A percentile compares a stretch with the other conserved stretches of the same genome.
These are phyloP conservation scores for Brachionus angularis DNA, from an alignment of 1,140 invertebrate genomes.

Conservation along the genomic window DNA sequence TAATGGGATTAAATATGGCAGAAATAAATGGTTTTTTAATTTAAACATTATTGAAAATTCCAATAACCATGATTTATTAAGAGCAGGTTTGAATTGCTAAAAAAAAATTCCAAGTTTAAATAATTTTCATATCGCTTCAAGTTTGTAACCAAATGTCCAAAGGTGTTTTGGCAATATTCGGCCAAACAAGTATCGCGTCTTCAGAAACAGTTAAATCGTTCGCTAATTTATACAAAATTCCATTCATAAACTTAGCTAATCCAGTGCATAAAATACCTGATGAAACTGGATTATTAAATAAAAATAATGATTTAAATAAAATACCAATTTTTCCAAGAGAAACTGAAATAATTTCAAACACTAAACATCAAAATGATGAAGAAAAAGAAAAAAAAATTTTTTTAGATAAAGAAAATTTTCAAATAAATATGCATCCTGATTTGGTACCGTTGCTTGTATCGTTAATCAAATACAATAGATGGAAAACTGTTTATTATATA, in stretches of 20 bases:
- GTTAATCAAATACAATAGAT: conserved; percentile 80
- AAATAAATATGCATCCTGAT: conserved; percentile 71
- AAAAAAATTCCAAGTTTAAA: conserved; percentile 43
- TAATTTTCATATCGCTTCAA: conserved; percentile 61
- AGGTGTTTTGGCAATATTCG: conserved; percentile 82
- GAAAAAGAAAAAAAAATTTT: not conserved
- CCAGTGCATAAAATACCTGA: not conserved
- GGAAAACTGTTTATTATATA: conserved; percentile 83
- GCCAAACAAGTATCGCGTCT: conserved; percentile 80
- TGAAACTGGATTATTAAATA: not conserved
- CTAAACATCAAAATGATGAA: not conserved
- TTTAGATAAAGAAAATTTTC: not conserved
- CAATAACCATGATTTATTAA: not conserved
- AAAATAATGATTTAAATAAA: not conserved
- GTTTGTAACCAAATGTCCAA: conserved; percentile 84
- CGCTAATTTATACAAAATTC: conserved; percentile 90
- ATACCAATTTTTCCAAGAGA: not conserved
- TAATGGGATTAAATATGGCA: conserved; percentile 21
- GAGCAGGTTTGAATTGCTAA: conserved; percentile 18
- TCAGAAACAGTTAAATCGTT: conserved; percentile 89
- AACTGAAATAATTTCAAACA: not conserved
- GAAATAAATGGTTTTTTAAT: conserved; percentile 38
- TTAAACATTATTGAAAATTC: conserved; percentile 9
- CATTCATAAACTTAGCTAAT: conserved; percentile 67
- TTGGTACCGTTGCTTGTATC: conserved; percentile 85